phyloP scores from a whole-genome alignment of 2,888 invertebrate genomes.

The Lypha dubia region DNA sequence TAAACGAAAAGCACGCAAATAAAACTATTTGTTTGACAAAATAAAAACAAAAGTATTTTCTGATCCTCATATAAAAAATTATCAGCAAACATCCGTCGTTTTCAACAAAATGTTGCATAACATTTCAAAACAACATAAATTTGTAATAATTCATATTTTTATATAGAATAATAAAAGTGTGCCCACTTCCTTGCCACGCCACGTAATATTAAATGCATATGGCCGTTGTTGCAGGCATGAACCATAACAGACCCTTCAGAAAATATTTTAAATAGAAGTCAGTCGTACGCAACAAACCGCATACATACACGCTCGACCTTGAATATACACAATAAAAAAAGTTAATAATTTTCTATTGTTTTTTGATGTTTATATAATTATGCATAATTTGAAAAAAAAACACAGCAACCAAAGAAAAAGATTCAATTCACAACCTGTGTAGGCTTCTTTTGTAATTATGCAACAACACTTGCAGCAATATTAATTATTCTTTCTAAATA shows the following conservation, averaged over 20 bases:
- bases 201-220: constrained; percentile 3
- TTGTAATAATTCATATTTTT: constrained; percentile 4
- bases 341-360: constrained; percentile 37
- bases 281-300: constrained; percentile 39
- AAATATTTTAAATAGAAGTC: constrained; percentile 12
- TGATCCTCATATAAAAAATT: constrained; percentile 9
- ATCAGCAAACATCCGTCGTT: constrained; percentile 5
- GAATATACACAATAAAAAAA: constrained; percentile 33
- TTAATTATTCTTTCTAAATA: constrained; percentile 14
- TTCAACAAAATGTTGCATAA: neutral
- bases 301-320: constrained; percentile 45
- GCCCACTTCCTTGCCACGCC: constrained; percentile 41
- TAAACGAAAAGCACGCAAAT: constrained; percentile 31
- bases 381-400: constrained; percentile 41
- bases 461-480: constrained; percentile 12
- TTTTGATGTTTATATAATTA: constrained; percentile 40
- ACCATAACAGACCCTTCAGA: constrained; percentile 39
- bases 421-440: constrained; percentile 20
- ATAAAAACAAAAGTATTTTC: constrained; percentile 40
- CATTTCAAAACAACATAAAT: neutral
- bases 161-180: constrained; percentile 10
- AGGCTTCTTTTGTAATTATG: constrained; percentile 40
- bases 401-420: no score
- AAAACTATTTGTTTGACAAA: constrained; percentile 20
- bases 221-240: constrained; percentile 18